phyloP scores from a whole-genome alignment of 2,797 vertebrate genomes.

The Percopsis omiscomaycus region DNA sequence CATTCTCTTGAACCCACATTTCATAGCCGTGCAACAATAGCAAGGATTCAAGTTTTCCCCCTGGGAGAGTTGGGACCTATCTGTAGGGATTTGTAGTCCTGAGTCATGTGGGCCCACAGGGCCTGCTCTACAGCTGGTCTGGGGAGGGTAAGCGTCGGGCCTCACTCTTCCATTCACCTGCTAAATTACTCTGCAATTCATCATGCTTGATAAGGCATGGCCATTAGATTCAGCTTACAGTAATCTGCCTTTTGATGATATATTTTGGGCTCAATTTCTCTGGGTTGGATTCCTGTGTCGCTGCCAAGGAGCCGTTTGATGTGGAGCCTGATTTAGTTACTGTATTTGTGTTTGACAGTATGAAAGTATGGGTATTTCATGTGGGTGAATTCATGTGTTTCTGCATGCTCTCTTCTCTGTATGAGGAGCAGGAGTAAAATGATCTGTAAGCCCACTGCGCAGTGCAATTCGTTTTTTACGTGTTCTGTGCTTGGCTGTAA shows the following conservation, averaged over 20 bases:
- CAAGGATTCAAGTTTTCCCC: slow-evolving; percentile 2
- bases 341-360: slow-evolving; percentile 40
- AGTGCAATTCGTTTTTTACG: slow-evolving; percentile 10
- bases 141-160: slow-evolving; percentile 43
- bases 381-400: slow-evolving; percentile 31
- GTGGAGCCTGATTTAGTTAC: slow-evolving; percentile 53
- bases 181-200: slow-evolving; percentile 53
- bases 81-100: slow-evolving; percentile 22
- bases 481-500: slow-evolving; percentile 24
- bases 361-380: slow-evolving; percentile 48
- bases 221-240: slow-evolving; percentile 61
- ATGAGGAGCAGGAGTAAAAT: slow-evolving; percentile 23
- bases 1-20: background rate
- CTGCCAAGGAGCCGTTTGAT: slow-evolving; percentile 71
- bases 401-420: slow-evolving; percentile 17
- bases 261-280: slow-evolving; percentile 60
- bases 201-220: slow-evolving; percentile 57
- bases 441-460: slow-evolving; percentile 5
- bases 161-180: slow-evolving; percentile 65
- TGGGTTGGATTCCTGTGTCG: slow-evolving; percentile 59
- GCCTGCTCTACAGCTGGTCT: slow-evolving; percentile 54
- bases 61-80: slow-evolving; percentile 17
- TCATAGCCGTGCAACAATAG: slow-evolving; percentile 4
- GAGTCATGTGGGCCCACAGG: slow-evolving; percentile 38
- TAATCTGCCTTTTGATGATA: slow-evolving; percentile 72